Conservation (phyloP, 2,888 invertebrate genomes). For the Molanna angustata region DNA sequence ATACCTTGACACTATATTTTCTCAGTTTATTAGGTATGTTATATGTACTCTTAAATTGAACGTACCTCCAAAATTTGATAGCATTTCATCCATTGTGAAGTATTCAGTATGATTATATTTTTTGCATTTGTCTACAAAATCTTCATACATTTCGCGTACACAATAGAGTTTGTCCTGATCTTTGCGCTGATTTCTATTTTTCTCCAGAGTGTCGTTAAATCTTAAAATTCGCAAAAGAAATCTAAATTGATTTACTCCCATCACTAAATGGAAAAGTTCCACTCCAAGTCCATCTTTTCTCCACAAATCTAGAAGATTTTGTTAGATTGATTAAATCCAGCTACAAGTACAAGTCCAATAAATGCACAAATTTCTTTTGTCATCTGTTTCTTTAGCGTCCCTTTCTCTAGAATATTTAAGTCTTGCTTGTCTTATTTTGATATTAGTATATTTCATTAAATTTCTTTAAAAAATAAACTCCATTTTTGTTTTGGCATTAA, state of each 20-base stretch:
- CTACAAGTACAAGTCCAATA: background rate
- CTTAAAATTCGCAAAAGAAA: background rate
- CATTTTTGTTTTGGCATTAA: background rate
- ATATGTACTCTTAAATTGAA: background rate
- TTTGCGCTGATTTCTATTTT: background rate
- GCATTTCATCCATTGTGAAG: constrained; percentile 3
- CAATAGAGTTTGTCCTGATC: background rate
- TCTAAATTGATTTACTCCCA: background rate
- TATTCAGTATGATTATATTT: background rate
- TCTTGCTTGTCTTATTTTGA: background rate
- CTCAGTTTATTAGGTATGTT: background rate
- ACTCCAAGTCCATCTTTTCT: constrained; percentile 3
- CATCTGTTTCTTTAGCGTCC: background rate
- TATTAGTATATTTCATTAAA: background rate
- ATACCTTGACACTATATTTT: constrained; percentile 1
- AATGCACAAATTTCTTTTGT: constrained; percentile 2
- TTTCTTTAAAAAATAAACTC: background rate
- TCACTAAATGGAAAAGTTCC: background rate
- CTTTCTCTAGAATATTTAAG: background rate
- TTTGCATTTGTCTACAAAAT: background rate
- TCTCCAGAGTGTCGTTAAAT: background rate
- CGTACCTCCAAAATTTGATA: background rate
- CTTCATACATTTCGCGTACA: background rate
- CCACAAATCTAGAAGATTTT: background rate
- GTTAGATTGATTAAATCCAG: background rate